phyloP scores from a whole-genome alignment of 2,888 invertebrate genomes.

The Cryptocheilus praepositus region DNA sequence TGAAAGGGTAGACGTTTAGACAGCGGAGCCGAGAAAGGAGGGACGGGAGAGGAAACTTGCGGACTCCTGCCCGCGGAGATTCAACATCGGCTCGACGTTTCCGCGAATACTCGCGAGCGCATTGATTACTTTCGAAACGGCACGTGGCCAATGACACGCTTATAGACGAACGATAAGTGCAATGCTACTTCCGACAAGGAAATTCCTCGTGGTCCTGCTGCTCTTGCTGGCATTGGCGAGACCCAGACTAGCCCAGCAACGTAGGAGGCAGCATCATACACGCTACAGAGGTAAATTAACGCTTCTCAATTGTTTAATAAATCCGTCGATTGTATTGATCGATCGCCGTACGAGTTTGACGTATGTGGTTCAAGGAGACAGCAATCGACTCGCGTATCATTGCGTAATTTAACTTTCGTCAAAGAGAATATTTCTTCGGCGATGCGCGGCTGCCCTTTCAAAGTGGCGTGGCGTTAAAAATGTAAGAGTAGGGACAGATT shows the following conservation, averaged over 20 bases:
- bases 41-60: neutral
- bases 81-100: no score
- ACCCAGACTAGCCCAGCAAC: conserved; percentile 39
- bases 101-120: no score
- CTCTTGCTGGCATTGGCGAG: conserved; percentile 47
- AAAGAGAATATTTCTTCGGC: no score
- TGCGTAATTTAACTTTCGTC: no score
- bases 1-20: conserved; percentile 17
- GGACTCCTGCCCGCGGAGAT: no score
- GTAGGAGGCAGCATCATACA: conserved; percentile 33
- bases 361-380: neutral
- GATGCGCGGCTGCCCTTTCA: no score
- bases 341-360: neutral
- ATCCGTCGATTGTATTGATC: no score
- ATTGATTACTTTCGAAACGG: neutral
- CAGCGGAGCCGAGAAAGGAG: neutral
- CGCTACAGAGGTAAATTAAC: conserved; percentile 56
- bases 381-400: neutral
- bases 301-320: conserved; percentile 7
- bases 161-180: conserved; percentile 34
- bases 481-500: conserved; percentile 2
- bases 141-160: conserved; percentile 42
- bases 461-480: neutral
- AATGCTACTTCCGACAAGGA: conserved; percentile 53
- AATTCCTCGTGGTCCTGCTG: conserved; percentile 46